phyloP scores from a whole-genome alignment of 2,113 vertebrate genomes.

The Opisthocomus hoazin region DNA sequence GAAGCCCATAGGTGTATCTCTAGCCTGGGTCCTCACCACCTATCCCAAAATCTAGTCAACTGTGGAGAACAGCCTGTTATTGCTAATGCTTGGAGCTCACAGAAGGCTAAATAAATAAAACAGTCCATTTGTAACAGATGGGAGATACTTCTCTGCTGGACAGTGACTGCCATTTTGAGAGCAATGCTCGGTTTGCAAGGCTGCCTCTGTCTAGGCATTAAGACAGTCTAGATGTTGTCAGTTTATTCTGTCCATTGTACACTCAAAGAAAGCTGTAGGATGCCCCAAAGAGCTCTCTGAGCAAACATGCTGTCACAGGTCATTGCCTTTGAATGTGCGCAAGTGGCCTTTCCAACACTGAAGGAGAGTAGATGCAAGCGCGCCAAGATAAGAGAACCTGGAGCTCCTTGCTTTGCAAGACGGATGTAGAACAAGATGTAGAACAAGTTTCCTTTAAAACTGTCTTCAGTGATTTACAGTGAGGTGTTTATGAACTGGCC shows the following conservation, averaged over 20 bases:
- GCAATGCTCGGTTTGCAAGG: accelerated
- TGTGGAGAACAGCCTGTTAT: not conserved
- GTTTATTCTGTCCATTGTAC: not conserved
- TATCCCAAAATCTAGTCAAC: not conserved
- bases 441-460: not conserved
- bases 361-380: not conserved
- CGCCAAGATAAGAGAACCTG: not conserved
- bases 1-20: not conserved
- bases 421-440: not conserved
- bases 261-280: not conserved
- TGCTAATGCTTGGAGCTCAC: not conserved
- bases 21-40: not conserved
- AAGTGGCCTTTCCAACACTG: not conserved
- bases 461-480: not conserved
- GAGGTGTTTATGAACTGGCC: not conserved
- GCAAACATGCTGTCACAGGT: not conserved
- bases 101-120: not conserved
- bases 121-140: not conserved
- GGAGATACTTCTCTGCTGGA: not conserved
- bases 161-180: not conserved
- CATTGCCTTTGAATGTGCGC: not conserved
- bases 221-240: not conserved
- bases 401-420: not conserved
- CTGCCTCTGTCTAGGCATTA: not conserved
- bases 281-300: not conserved